phyloP scores from a whole-genome alignment of 2,888 invertebrate species.

The Lomographa bimaculata region DNA sequence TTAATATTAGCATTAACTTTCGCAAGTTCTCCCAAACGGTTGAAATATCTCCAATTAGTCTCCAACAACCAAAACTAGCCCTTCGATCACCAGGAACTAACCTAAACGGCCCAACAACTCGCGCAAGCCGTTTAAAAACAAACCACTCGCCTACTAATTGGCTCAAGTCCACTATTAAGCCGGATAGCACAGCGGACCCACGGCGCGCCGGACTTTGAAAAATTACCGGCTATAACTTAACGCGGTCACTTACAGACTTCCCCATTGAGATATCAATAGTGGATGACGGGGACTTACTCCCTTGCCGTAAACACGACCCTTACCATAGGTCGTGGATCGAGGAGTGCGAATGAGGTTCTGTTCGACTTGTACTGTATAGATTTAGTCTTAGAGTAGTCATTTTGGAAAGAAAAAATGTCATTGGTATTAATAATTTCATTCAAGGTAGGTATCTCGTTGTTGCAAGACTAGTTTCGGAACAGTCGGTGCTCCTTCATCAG shows the following conservation, averaged over 20 bases:
- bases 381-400: too few species aligned
- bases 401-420: too few species aligned
- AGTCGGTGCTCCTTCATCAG: too few species aligned
- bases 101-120: not conserved
- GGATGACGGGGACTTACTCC: slow-evolving; percentile 69
- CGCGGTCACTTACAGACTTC: slow-evolving; percentile 79
- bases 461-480: too few species aligned
- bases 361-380: too few species aligned
- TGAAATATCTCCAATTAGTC: too few species aligned
- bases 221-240: slow-evolving; percentile 75
- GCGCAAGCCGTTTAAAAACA: slow-evolving; percentile 17
- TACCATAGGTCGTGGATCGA: slow-evolving; percentile 37
- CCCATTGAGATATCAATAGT: slow-evolving; percentile 81
- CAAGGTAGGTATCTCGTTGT: too few species aligned
- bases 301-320: slow-evolving; percentile 61
- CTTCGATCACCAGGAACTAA: too few species aligned
- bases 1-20: too few species aligned
- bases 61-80: too few species aligned
- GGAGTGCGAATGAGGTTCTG: slow-evolving; percentile 3
- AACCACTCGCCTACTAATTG: slow-evolving; percentile 62
- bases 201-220: slow-evolving; percentile 70
- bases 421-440: too few species aligned
- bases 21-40: too few species aligned
- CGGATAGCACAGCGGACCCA: slow-evolving; percentile 58
- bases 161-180: slow-evolving; percentile 62